Base-by-base conservation (phyloP, 2,888 invertebrate species). In the Unio delphinus region DNA sequence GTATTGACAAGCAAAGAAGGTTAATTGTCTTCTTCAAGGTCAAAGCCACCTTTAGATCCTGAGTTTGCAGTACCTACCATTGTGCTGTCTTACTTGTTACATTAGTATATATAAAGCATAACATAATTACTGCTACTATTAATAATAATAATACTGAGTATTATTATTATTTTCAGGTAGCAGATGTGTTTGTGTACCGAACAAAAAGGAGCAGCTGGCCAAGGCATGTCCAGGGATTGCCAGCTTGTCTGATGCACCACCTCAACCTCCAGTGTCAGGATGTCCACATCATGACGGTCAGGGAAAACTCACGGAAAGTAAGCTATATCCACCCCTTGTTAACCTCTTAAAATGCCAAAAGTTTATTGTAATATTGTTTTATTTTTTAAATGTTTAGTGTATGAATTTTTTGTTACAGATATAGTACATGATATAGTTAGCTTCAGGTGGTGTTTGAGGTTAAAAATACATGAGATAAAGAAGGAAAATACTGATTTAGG, bases 91-190 rank as follows among this genome's bases (percentile, higher is more conserved):
- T 45, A 45, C 45, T 45, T 45, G 3, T 11, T 45, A 45, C 45
- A 45, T 45, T 11, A 45, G 11, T 11, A 45, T 45, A 11, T 45
- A 11, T 45, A 45, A 45, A 11, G 45, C 45, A 45, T 11, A 45
- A 45, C 45, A 45, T 11, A 11, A 1, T 45, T 45, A 45, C 2
- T 45, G 3, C 34, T 34, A 45, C 3, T 45, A 45, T 4, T 45
- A 11, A 2, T 45, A 11, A 1, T 8, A 34, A 8, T 34, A 34
- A 34, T 34, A 30, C 5, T 30, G 5, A 30, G 60, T 72, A 65
- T 30, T 20, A 57, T 64, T 60, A 67, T 11, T 65, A 60, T 69
- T 68, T 74, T 3, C 92, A 93, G 92, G 93, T 93, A 58, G 87
- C 88, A 7, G 85, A 84, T 74, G 82, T 84, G 15, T 84, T 87